phyloP scores from a whole-genome alignment of 1,140 invertebrate species.

The Panagrolaimus sp. region DNA sequence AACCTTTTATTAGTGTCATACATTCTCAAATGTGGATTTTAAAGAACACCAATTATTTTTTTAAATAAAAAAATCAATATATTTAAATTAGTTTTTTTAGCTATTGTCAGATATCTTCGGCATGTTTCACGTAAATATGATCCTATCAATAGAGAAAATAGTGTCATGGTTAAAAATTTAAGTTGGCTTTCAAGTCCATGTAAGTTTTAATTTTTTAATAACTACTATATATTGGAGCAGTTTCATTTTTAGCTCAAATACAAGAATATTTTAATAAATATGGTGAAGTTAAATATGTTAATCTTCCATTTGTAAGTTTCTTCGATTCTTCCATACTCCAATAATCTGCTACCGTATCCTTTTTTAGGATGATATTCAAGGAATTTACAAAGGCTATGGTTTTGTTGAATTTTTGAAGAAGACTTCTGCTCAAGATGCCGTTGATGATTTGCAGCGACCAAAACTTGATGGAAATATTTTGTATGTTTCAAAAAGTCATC shows the following conservation, averaged over 20 bases:
- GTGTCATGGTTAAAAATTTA: neutral
- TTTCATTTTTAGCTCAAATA: neutral
- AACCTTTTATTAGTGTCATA: too few species aligned
- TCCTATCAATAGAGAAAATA: too few species aligned
- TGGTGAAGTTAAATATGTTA: neutral
- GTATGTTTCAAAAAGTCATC: neutral
- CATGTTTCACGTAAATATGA: too few species aligned
- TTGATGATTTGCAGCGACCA: neutral
- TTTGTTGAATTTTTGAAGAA: neutral
- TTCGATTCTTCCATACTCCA: too few species aligned
- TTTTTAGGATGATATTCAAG: neutral
- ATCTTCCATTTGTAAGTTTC: neutral
- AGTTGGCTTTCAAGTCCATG: constrained; percentile 3
- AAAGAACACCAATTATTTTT: too few species aligned
- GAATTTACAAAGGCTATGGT: neutral
- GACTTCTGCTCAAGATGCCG: neutral
- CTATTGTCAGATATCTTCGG: neutral
- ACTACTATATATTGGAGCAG: too few species aligned
- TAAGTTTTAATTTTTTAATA: neutral
- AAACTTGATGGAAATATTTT: neutral
- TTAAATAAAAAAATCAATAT: too few species aligned
- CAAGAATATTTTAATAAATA: constrained; percentile 2
- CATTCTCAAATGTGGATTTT: too few species aligned
- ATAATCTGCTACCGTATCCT: too few species aligned
- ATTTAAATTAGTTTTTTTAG: neutral